Evolutionary conservation across 2,888 invertebrate genomes (phyloP), one percentile per base, ranked within the genome.

Genomic region (Reticulitermes lucifugus): DNA sequence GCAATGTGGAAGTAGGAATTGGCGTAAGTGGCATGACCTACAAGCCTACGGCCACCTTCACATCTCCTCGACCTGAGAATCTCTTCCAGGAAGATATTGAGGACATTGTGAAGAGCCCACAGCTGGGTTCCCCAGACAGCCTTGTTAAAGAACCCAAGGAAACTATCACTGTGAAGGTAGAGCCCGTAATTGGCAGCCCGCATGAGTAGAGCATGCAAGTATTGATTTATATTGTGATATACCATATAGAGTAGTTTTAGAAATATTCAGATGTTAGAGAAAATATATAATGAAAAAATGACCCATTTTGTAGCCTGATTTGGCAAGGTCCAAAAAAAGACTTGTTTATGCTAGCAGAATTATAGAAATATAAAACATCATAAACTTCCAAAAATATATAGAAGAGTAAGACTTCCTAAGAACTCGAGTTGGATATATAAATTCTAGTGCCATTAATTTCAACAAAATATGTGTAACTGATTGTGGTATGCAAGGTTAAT

Each of bases 21-120:
- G 93, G 93, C 85, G 92, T 93, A 77, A 93, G 93, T 87, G 94
- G 94, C 73, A 94, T 94, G 93, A 91, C 93, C 46, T 95, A 94
- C 90, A 94, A 95, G 88, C 89, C 92, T 90, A 73, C 86, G 14
- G 73, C 84, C 55, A 86, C 86, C 35, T 88, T 87, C 77, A 86
- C 88, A 4, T 86, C 88, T 12, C 88, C 88, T 43, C 86, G 93
- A 51, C 93, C 93, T 18, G 93, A 93, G 88, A 92, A 92, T 88
- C 91, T 93, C 89, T 94, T 94, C 91, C 93, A 93, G 89, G 94
- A 93, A 89, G 94, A 94, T 88, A 93, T 94, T 87, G 93, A 93
- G 88, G 93, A 94, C 87, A 90, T 94, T 88, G 94, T 94, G 14
- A 96, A 92, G 93, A 95, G 90, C 88, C 89, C 91, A 1, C 91